Base-by-base conservation (phyloP, 1,140 invertebrate genomes). In the Parapsyche elsis region DNA sequence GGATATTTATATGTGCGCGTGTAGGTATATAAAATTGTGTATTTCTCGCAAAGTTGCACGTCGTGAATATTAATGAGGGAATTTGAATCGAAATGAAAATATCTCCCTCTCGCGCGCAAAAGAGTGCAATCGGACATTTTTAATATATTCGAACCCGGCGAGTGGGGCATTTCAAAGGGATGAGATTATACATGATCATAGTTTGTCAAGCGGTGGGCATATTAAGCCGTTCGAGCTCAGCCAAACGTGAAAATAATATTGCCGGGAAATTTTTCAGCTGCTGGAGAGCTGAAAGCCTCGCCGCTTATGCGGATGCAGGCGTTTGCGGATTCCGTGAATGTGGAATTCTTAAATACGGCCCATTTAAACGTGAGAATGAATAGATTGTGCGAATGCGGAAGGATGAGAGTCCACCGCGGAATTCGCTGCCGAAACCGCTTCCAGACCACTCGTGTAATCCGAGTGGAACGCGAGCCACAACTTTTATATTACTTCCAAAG, bases 341-440 rank as follows among this genome's bases (percentile, higher is more conserved):
- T 53, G 21, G 80, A 78, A 78, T 81, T 49, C 80, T 73, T 81
- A 78, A 81, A 76, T 78, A 61, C 67, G 80, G 76, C 71, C 80
- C 49, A 78, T 81, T 81, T 81, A 81, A 81, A 81, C 71, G 80
- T 76, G 75, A 49, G 76, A 61, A 78, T 78, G 80, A 81, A 81
- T 78, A 78, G 75, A 81, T 78, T 81, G 76, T 64, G 44, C 49
- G 44, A 75, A 73, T 30, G 75, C 67, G 74, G 70, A 57, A 67
- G 67, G 67, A 30, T 71, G 67, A 73, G 21, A 12, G 38, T n/a
- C 71, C 16, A 16, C 71, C 71, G 71, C 45, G 24, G 71, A 46
- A 73, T 73, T n/a, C 21, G 71, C 71, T 38, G 1, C 67, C n/a
- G 38, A 26, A 38, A 71, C 67, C 26, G 24, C 67, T 10, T 71